Evolutionary conservation across 2,797 vertebrate genomes (phyloP).

Genomic region (Thunnus albacares): DNA sequence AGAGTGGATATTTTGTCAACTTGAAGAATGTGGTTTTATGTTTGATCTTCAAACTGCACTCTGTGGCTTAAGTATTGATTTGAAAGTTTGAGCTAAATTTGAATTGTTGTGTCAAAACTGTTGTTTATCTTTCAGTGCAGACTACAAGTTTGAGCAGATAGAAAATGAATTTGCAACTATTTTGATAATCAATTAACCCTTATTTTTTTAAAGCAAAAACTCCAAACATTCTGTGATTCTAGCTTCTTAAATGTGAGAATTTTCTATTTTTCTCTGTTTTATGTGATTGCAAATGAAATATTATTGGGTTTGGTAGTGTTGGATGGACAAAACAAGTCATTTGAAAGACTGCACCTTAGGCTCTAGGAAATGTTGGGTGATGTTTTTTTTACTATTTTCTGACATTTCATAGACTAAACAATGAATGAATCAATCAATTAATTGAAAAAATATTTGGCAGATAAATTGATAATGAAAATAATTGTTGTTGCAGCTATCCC

Average conservation of each 20-base stretch:
- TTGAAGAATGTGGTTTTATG: slow-evolving; percentile 19
- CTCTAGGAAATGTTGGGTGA: background rate
- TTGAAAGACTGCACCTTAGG: slow-evolving; percentile 6
- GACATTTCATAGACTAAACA: too few relatives aligned
- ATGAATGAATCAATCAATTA: too few relatives aligned
- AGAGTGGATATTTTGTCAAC: slow-evolving; percentile 2
- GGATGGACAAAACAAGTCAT: slow-evolving; percentile 7
- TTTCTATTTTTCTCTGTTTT: too few relatives aligned
- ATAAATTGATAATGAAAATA: too few relatives aligned
- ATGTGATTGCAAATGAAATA: too few relatives aligned
- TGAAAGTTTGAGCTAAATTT: slow-evolving; percentile 3
- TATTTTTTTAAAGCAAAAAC: background rate
- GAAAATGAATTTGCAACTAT: background rate
- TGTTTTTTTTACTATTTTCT: too few relatives aligned
- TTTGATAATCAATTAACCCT: background rate
- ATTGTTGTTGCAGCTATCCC: too few relatives aligned
- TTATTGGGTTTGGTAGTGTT: background rate
- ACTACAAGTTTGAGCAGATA: background rate
- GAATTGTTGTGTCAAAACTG: slow-evolving; percentile 1
- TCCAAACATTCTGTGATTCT: background rate
- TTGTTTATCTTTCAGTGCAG: background rate
- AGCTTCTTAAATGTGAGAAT: background rate
- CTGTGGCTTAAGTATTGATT: slow-evolving; percentile 17
- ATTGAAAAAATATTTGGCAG: too few relatives aligned
- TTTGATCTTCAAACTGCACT: slow-evolving; percentile 12